Evolutionary conservation across 2,113 vertebrate genomes (phyloP), one percentile per base, ranked within the genome.

Genomic region (Nannospalax galili): DNA sequence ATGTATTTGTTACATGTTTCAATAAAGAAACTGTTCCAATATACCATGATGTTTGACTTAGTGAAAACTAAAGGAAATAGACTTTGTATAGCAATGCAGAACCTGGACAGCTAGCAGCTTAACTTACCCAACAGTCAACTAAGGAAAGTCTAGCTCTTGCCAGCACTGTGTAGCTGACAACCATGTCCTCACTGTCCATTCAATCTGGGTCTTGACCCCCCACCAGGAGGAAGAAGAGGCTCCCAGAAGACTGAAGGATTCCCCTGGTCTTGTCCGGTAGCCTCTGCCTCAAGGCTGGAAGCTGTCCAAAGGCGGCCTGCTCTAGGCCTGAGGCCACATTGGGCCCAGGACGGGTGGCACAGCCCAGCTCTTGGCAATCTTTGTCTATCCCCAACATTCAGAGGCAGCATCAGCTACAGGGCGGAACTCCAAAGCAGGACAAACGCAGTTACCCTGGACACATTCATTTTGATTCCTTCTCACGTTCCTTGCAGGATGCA

Each of bases 1-100:
- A 52, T 52, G 48, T 6, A 7, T 52, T 52, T 52, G 8, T 28
- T 75, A 16, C 8, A 0, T 92, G n/a, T 65, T 87, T 91, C 37
- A 35, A 1, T 88, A 74, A 73, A 72, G 70, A 90, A 14, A 22
- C 10, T 5, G 67, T 86, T 78, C 77, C 52, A 67, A 6, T n/a
- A 48, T 1, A 35, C 35, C n/a, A 37, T 32, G 35, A 64, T 62
- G 48, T 74, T 91, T 87, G n/a, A 40, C 20, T 62, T 19, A 26
- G 12, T 52, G 42, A 90, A 52, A 91, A 72, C 67, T 91, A 30
- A 80, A 75, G 28, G 52, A 74, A 75, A 84, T 16, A 62, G 64
- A 91, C n/a, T 89, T 19, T 24, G n/a, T 28, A 11, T 30, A 82
- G 17, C 30, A 62, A 22, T 26, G 2, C 19, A 70, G 52, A 28